Percentiles rank a stretch among this genome's conserved stretches.
phyloP scores from a whole-genome alignment of 2,888 invertebrate species.

The Amaurobius ferox region DNA sequence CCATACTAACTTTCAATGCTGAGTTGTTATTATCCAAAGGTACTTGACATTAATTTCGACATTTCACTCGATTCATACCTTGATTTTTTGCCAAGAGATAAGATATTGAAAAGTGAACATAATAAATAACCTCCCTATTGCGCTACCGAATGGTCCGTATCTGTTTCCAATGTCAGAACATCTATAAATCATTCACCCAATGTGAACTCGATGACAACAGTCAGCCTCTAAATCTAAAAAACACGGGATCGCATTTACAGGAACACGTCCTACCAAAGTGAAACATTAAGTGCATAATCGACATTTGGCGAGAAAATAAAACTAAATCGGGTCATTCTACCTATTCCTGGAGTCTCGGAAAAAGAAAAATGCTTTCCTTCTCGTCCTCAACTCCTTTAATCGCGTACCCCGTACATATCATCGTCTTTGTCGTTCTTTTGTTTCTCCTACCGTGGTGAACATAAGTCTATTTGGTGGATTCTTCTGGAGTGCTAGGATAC shows the following conservation, averaged over 20 bases:
- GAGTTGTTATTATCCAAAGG: too few species aligned
- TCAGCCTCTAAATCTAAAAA: not conserved
- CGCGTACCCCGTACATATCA: constrained; percentile 22
- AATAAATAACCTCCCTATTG: too few species aligned
- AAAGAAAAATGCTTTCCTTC: constrained; percentile 38
- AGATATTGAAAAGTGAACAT: too few species aligned
- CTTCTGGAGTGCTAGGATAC: constrained; percentile 11
- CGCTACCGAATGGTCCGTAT: too few species aligned
- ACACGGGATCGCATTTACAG: constrained; percentile 12
- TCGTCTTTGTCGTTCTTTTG: not conserved
- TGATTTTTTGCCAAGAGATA: too few species aligned
- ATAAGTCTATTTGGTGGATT: not conserved
- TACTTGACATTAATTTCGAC: too few species aligned
- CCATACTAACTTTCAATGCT: too few species aligned
- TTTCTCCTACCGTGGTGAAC: constrained; percentile 20
- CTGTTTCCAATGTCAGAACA: not conserved
- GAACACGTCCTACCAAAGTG: constrained; percentile 44
- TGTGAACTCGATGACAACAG: constrained; percentile 7
- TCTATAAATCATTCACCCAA: not conserved
- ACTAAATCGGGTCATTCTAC: constrained; percentile 33
- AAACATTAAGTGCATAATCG: constrained; percentile 58
- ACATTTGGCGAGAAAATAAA: constrained; percentile 29
- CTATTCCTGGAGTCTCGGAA: not conserved
- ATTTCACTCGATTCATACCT: too few species aligned
- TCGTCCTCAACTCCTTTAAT: constrained; percentile 21